Base-by-base conservation (phyloP, 2,797 vertebrate genomes). In the Caiman crocodilus region DNA sequence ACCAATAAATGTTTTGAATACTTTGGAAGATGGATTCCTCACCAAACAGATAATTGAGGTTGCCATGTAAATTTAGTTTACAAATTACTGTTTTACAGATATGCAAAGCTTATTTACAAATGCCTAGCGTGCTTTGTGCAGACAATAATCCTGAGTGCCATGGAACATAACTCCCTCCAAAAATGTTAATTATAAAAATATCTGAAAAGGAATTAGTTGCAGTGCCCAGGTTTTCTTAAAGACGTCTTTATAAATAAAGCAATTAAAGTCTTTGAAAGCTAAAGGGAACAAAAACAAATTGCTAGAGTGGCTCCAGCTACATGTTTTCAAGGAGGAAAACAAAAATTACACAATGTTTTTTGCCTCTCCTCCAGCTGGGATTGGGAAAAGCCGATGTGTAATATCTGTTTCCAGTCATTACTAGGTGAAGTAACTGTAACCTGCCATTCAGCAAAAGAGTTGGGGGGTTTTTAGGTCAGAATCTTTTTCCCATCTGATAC, bases 271-370 rank as follows among this genome's bases (percentile, higher is more conserved):
- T 26, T 4, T 25, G 3, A 6, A 84, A 80, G 61, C 65, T 82
- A 32, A 56, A 61, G 84, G 59, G 76, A 83, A 79, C 10, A 91
- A 86, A 85, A 88, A 67, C 78, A 84, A 63, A 17, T 79, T 85
- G 86, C 60, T 32, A 3, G 57, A 71, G 42, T 60, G 88, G 73
- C 65, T 96, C 92, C 69, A 87, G 94, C 71, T 84, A 84, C 75
- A 73, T 3, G 30, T 67, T 96, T 95, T 84, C 91, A 93, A 63
- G 88, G 81, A 88, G 59, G 79, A 84, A 87, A 92, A 94, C 56
- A 28, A 88, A 79, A 94, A 85, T 93, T 78, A 90, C 7, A 61
- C 63, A 88, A 79, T 56, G 14, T 55, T 79, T 50, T 35, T 74
- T 13, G 32, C 18, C 8, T n/a, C 7, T 20, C 4, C 42, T 87